A percentile compares a stretch with the other conserved stretches of the same genome.
Evolutionary conservation across 2,888 invertebrate genomes (phyloP).

Genomic region (Eurois occulta): DNA sequence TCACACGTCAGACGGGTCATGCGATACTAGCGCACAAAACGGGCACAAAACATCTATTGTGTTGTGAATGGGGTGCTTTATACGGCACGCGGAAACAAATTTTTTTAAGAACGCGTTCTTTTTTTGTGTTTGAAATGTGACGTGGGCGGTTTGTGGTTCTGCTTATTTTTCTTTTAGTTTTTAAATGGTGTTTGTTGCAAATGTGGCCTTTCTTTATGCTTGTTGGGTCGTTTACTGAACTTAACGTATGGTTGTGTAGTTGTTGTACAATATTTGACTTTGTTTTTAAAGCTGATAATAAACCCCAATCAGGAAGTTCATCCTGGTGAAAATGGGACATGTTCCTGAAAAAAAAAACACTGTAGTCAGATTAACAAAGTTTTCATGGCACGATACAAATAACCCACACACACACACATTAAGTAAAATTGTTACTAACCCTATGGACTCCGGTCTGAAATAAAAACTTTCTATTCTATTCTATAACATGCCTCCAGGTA

Average conservation of each 20-base stretch:
- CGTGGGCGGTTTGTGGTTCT: constrained; percentile 61
- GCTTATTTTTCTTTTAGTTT: constrained; percentile 46
- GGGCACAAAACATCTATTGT: constrained; percentile 86
- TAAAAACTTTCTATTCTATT: too few relatives aligned
- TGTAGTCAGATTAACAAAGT: neutral
- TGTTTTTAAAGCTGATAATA: neutral
- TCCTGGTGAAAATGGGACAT: neutral
- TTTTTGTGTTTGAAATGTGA: constrained; percentile 76
- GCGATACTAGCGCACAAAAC: constrained; percentile 78
- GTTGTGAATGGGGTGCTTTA: constrained; percentile 86
- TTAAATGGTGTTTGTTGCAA: constrained; percentile 13
- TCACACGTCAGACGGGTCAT: constrained; percentile 81
- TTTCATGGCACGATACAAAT: neutral
- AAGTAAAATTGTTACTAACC: too few relatives aligned
- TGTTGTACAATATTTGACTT: neutral
- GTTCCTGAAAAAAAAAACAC: neutral
- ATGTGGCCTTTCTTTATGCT: neutral
- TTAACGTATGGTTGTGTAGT: neutral
- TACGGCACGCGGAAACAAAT: constrained; percentile 85
- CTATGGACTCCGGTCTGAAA: too few relatives aligned
- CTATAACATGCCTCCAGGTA: too few relatives aligned
- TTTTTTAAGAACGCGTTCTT: constrained; percentile 87
- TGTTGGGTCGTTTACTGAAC: neutral
- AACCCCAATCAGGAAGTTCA: neutral
- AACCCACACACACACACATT: too few relatives aligned